These are phyloP conservation scores for Drosophila limbata DNA, from an alignment of 2,888 invertebrate species.

Conservation along the genomic window DNA sequence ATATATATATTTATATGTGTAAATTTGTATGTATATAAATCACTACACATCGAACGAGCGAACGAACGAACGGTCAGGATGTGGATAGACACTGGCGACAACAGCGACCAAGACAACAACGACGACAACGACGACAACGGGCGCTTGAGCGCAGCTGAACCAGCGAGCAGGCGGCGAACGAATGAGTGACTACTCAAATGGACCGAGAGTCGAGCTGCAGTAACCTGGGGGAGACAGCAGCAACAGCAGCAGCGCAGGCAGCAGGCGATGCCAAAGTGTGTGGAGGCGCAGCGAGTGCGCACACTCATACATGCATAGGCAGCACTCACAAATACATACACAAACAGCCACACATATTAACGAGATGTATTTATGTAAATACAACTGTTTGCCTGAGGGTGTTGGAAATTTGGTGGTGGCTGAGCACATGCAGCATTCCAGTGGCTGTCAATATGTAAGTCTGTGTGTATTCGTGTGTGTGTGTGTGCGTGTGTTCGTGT, in stretches of 20 bases:
- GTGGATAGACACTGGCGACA: slow-evolving; percentile 30
- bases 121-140: slow-evolving; percentile 43
- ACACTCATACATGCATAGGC: slow-evolving; percentile 59
- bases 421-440: slow-evolving; percentile 70
- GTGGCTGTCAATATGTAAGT: slow-evolving; percentile 24
- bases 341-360: slow-evolving; percentile 25
- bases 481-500: slow-evolving; percentile 48
- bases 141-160: slow-evolving; percentile 77
- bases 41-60: slow-evolving; percentile 26
- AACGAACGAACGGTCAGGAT: slow-evolving; percentile 29
- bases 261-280: slow-evolving; percentile 49
- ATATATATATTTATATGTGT: background rate
- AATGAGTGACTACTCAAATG: slow-evolving; percentile 78
- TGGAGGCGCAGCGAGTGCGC: slow-evolving; percentile 78
- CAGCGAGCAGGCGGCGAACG: slow-evolving; percentile 80
- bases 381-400: slow-evolving; percentile 61
- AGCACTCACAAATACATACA: slow-evolving; percentile 31
- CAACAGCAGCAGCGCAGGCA: slow-evolving; percentile 34
- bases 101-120: slow-evolving; percentile 30
- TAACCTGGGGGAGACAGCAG: slow-evolving; percentile 66
- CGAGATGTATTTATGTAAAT: slow-evolving; percentile 30
- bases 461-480: slow-evolving; percentile 29
- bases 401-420: slow-evolving; percentile 69
- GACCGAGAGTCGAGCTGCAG: slow-evolving; percentile 73
- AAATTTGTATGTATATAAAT: slow-evolving; percentile 6